Evolutionary conservation across 2,797 vertebrate species (phyloP), one percentile per base, ranked within the genome.

Genomic region (Phataginus tetradactyla): DNA sequence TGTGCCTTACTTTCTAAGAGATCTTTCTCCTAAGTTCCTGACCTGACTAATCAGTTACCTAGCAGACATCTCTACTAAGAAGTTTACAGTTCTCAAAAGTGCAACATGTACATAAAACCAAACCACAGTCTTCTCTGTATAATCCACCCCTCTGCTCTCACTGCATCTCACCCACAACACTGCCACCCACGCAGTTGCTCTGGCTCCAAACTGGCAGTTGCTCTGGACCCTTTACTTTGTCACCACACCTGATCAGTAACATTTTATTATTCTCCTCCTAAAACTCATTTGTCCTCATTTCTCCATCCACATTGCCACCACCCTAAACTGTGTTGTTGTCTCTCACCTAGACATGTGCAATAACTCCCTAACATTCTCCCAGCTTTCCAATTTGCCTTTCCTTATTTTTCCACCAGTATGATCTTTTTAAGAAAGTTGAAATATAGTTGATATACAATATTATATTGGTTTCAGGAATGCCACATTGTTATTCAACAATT

Each of bases 171-270:
- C 57, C 87, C 75, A 12, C 1, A 57, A 11, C 68, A 42, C 14
- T 0, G 0, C 29, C 10, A 27, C 4, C 13, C 7, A 4, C 29
- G 80, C 29, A 7, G 4, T 23, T 39, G 15, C n/a, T 78, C n/a
- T 21, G 12, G 25, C 3, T 57, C 32, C 1, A 25, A 15, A 9
- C 1, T 17, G 32, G 21, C 17, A 27, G 13, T 34, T 63, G 25
- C 14, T 49, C 12, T 63, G 7, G 25, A 25, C 21, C 23, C 9
- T 81, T 27, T 34, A 5, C 25, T 39, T 49, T 32, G 61, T n/a
- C 66, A 55, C n/a, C 23, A 87, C 34, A 55, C 18, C 45, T 11
- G 57, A 17, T 39, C 21, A 3, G 18, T 25, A 86, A 20, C 71
- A 17, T 39, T 21, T 74, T 45, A 32, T 37, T n/a, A 37, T 37